phyloP scores from a whole-genome alignment of 2,797 vertebrate species.

The Leuciscus waleckii region DNA sequence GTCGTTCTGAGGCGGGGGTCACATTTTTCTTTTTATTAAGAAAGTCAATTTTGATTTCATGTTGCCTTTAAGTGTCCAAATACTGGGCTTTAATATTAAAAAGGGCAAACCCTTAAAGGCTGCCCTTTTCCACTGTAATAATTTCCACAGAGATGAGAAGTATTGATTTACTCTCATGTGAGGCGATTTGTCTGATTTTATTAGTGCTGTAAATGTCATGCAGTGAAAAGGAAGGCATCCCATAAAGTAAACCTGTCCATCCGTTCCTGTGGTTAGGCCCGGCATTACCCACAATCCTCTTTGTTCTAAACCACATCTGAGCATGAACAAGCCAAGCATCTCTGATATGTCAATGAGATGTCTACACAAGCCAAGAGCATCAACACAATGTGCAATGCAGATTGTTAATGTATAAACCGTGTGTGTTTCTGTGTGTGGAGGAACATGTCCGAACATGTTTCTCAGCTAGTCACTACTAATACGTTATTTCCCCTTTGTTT shows the following conservation, averaged over 20 bases:
- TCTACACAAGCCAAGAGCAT: slow-evolving; percentile 39
- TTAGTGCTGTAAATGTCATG: slow-evolving; percentile 43
- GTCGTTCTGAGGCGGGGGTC: background rate
- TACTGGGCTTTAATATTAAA: slow-evolving; percentile 6
- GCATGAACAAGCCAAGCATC: slow-evolving; percentile 39
- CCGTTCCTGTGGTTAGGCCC: slow-evolving; percentile 41
- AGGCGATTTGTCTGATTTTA: slow-evolving; percentile 64
- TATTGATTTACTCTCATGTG: slow-evolving; percentile 38
- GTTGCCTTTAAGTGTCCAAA: background rate
- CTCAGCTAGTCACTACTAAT: slow-evolving; percentile 38
- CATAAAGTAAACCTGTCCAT: slow-evolving; percentile 57
- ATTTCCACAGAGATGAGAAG: background rate
- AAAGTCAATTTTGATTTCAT: background rate
- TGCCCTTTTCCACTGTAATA: background rate
- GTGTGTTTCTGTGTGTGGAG: slow-evolving; percentile 18
- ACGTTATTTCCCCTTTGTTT: slow-evolving; percentile 41
- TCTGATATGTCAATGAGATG: slow-evolving; percentile 49
- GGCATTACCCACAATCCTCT: slow-evolving; percentile 42
- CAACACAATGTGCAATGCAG: slow-evolving; percentile 3
- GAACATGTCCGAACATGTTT: slow-evolving; percentile 47
- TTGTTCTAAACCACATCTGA: slow-evolving; percentile 52
- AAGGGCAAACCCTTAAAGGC: background rate
- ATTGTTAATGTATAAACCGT: slow-evolving; percentile 5
- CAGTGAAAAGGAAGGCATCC: slow-evolving; percentile 53
- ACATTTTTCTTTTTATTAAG: background rate